Base-by-base conservation (phyloP, 2,797 vertebrate genomes). In the Tragopan temminckii region DNA sequence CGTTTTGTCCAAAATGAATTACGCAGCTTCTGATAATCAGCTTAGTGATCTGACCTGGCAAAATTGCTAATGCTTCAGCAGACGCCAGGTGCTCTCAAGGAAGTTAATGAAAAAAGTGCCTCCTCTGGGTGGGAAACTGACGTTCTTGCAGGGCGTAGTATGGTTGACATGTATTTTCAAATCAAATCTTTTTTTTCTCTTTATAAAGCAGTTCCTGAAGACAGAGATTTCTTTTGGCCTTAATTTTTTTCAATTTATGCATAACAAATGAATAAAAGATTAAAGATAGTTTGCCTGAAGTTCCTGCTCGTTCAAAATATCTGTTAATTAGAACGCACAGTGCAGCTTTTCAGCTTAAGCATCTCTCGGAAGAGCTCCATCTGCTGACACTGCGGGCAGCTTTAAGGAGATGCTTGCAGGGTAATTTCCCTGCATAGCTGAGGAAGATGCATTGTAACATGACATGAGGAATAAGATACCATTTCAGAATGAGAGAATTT, bases 391-490 rank as follows among this genome's bases (percentile, higher is more conserved):
- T 2, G 0, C 5, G 24, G 31, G 14, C 35, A 78, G 55, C 5
- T 23, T 61, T 48, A 18, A 29, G 62, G 63, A 84, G 59, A 14
- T 84, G 36, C 25, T 66, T 48, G 36, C 45, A 31, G 36, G 25
- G 20, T 13, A 1, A 0, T 36, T 75, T 61, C 31, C 15, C 29
- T 45, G 11, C 13, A 16, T 52, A 20, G 19, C 58, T 84, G 29
- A 43, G 80, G 9, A 74, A 88, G 62, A 9, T 3, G 48, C 38
- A 8, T 15, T 43, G 27, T 33, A 58, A 64, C 2, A 12, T 40
- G 33, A 15, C 0, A 0, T 43, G 40, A 50, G 74, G 70, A 86
- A 59, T 7, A 7, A 80, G 43, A 57, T 27, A 2, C 3, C 21
- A 4, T 46, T 89, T 77, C 64, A 88, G 13, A 85, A 59, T 5